phyloP scores from a whole-genome alignment of 2,888 invertebrate genomes.

The Acanthoscelides obtectus region DNA sequence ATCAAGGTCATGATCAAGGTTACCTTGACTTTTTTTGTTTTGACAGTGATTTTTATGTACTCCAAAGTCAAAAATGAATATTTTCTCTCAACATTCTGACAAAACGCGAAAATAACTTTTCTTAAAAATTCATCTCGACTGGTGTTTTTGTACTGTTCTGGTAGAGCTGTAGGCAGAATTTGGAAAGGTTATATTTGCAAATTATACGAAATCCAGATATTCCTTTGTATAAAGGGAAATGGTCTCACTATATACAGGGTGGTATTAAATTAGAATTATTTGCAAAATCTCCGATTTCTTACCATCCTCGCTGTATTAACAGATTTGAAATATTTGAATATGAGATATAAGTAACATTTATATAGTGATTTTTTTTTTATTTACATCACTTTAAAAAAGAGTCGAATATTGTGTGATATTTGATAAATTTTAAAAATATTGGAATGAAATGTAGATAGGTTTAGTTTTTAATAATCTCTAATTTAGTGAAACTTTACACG shows the following conservation, averaged over 20 bases:
- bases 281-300: neutral
- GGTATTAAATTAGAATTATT: neutral
- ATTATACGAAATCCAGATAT: neutral
- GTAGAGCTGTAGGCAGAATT: neutral
- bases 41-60: no score
- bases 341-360: neutral
- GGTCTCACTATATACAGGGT: neutral
- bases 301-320: neutral
- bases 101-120: neutral
- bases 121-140: neutral
- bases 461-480: neutral
- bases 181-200: neutral
- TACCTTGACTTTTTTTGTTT: no score
- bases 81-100: neutral
- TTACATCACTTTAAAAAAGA: conserved; percentile 2
- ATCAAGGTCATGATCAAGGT: no score
- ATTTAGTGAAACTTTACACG: neutral
- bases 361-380: neutral
- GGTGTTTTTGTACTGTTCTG: neutral
- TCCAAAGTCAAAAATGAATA: neutral
- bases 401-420: conserved; percentile 2
- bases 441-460: neutral
- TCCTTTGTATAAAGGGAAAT: neutral
- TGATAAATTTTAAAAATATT: conserved; percentile 1
- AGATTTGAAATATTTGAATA: neutral